Conservation (phyloP, 2,888 invertebrate species). For the Drosophila flavopinicola region DNA sequence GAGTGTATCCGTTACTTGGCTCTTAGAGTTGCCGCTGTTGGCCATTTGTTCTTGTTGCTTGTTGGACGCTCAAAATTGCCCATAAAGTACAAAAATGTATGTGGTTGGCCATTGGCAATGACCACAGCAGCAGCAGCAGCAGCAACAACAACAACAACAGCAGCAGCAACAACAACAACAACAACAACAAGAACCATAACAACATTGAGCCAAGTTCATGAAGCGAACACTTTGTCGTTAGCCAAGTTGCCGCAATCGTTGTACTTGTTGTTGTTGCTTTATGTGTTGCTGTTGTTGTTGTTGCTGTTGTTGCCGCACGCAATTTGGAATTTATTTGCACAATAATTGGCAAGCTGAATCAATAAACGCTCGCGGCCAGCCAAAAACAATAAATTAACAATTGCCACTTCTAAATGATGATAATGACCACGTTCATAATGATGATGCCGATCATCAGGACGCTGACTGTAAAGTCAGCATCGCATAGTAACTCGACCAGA, state of each 20-base stretch:
- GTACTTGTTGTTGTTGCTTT: conserved; percentile 19
- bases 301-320: conserved; percentile 60
- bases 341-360: conserved; percentile 79
- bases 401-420: conserved; percentile 63
- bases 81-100: conserved; percentile 75
- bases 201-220: conserved; percentile 53
- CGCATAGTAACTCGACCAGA: neutral
- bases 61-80: conserved; percentile 61
- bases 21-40: conserved; percentile 44
- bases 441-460: conserved; percentile 8
- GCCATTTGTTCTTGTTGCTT: conserved; percentile 55
- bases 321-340: conserved; percentile 79
- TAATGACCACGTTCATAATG: conserved; percentile 5
- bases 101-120: conserved; percentile 58
- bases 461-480: conserved; percentile 5
- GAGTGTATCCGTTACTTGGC: conserved; percentile 61
- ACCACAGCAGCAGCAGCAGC: conserved; percentile 28
- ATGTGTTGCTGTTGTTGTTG: conserved; percentile 15
- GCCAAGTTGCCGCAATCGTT: conserved; percentile 37
- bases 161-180: conserved; percentile 22
- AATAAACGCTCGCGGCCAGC: conserved; percentile 72
- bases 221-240: conserved; percentile 52
- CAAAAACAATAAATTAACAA: conserved; percentile 74
- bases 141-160: conserved; percentile 5
- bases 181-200: conserved; percentile 23